Evolutionary conservation across 2,113 vertebrate genomes (phyloP).

Genomic region (Abramis brama): DNA sequence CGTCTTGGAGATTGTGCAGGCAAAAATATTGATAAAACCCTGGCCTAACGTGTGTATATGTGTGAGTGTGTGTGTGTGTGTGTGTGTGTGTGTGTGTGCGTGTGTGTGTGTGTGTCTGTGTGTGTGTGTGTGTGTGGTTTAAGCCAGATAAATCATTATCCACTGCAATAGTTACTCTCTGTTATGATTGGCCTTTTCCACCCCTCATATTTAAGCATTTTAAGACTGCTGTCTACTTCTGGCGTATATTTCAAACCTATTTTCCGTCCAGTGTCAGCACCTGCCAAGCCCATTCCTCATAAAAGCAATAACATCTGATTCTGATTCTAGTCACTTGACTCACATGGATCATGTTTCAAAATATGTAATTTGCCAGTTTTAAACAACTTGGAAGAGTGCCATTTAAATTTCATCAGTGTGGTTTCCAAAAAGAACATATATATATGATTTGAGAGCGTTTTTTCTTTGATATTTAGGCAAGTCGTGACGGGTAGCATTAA

Average conservation of each 20-base stretch:
- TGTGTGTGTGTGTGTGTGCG: background rate
- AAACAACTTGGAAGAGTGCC: background rate
- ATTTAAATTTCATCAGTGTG: background rate
- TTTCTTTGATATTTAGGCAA: slow-evolving; percentile 54
- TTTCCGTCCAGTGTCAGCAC: slow-evolving; percentile 1
- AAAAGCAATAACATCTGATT: slow-evolving; percentile 19
- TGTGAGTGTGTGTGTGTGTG: background rate
- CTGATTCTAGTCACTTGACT: background rate
- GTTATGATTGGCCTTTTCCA: slow-evolving; percentile 18
- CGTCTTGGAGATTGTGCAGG: background rate
- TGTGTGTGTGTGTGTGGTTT: background rate
- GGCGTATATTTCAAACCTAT: background rate
- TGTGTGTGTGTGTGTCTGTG: background rate
- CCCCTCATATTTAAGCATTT: slow-evolving; percentile 16
- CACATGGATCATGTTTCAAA: background rate
- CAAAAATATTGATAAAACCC: slow-evolving; percentile 20
- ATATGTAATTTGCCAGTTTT: background rate
- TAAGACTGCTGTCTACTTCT: slow-evolving; percentile 13
- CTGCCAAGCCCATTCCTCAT: background rate
- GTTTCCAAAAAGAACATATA: background rate
- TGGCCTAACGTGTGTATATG: background rate
- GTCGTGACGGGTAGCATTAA: slow-evolving; percentile 65
- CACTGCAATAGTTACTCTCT: background rate
- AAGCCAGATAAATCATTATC: slow-evolving; percentile 24
- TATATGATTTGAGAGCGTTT: background rate